These are phyloP conservation scores for Cactoblastis cactorum DNA, from an alignment of 2,888 invertebrate genomes.

Conservation along the genomic window DNA sequence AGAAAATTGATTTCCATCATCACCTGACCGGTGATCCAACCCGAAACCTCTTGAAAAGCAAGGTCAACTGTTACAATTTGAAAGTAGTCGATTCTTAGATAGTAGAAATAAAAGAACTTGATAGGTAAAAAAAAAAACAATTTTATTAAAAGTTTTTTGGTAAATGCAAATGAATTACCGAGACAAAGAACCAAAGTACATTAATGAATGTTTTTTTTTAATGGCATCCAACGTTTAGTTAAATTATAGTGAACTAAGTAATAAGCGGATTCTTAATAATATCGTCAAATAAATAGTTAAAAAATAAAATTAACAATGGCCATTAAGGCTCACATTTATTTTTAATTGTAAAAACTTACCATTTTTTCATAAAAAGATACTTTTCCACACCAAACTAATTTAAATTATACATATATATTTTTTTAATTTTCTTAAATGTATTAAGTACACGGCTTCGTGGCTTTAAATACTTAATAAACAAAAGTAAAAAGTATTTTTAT, in stretches of 20 bases:
- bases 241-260: conserved; percentile 52
- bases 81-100: too few species aligned
- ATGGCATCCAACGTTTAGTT: conserved; percentile 59
- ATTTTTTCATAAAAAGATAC: conserved; percentile 6
- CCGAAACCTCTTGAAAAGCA: too few species aligned
- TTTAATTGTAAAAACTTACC: conserved; percentile 11
- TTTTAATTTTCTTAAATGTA: conserved; percentile 27
- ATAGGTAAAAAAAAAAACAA: conserved; percentile 39
- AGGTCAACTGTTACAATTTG: too few species aligned
- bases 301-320: conserved; percentile 54
- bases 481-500: conserved; percentile 5
- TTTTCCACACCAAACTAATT: background rate
- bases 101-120: conserved; percentile 31
- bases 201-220: conserved; percentile 43
- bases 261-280: conserved; percentile 60
- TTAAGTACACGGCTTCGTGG: conserved; percentile 32
- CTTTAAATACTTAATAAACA: conserved; percentile 16
- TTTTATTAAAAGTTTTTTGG: conserved; percentile 68
- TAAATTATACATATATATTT: background rate
- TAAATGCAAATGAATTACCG: conserved; percentile 71
- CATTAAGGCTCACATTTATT: conserved; percentile 28
- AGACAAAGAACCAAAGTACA: conserved; percentile 61
- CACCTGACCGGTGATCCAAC: too few species aligned
- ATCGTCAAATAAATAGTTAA: conserved; percentile 51
- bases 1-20: background rate